Evolutionary conservation across 1,140 invertebrate species (phyloP), one percentile per base, ranked within the genome.

Genomic region (Diabrotica undecimpunctata): DNA sequence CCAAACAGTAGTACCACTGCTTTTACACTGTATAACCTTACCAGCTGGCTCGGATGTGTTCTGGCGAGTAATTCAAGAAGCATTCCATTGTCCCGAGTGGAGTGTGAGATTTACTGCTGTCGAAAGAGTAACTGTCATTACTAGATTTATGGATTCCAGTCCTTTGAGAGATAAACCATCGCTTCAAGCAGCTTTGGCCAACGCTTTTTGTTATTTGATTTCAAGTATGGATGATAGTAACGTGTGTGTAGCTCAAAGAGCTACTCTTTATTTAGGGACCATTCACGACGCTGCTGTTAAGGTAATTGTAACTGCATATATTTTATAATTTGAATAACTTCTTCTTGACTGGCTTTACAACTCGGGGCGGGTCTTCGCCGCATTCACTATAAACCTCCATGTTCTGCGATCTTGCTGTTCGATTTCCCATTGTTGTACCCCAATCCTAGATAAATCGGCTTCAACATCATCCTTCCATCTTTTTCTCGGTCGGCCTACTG

Each of bases 201-300:
- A 96, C 77, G 94, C 95, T 10, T 98, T 99, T 82, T 98, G 95
- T 79, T 96, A 97, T 79, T 83, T 98, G 35, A 92, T 99, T 68
- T 93, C 93, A 57, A 94, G 94, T 67, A 91, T 98, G 85, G 95
- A 98, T 80, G 97, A 99, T 79, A 88, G 90, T 61, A 96, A 95
- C 79, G 89, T 97, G 41, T 90, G 95, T 72, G 95, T 99, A 10
- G 94, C 95, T 5, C 96, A 98, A 81, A 85, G 95, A 75, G 90
- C 96, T 6, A 93, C 94, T 2, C 83, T 98, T 11, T 95, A 95
- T 77, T 83, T 99, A 39, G 95, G 96, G 70, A 97, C 95, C 11
- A 90, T 99, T 73, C 95, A 97, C 76, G 93, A 96, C 74, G 86
- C 86, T 68, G 89, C 92, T 62, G 85, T 94, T 62, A 86, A 87